A percentile compares a stretch with the other conserved stretches of the same genome.
Conservation (phyloP, 2,797 vertebrate species). For the Amphiprion clarkii region DNA sequence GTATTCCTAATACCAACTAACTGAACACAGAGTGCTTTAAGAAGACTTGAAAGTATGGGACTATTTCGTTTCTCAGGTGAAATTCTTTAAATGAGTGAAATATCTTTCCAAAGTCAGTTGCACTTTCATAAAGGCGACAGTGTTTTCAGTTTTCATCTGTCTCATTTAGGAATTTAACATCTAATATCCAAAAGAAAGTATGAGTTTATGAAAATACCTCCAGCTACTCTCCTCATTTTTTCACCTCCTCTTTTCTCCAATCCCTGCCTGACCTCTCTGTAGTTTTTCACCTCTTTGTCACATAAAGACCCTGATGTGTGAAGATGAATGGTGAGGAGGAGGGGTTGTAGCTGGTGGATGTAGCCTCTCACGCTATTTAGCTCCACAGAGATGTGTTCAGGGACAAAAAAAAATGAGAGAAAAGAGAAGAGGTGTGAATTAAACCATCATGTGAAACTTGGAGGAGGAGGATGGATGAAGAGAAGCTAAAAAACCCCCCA, state of each 20-base stretch:
- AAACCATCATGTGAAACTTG: conserved; percentile 15
- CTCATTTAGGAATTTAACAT: no score
- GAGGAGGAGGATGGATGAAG: conserved; percentile 3
- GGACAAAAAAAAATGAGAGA: background rate
- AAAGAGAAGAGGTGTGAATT: conserved; percentile 14
- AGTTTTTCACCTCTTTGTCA: conserved; percentile 17
- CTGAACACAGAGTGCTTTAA: no score
- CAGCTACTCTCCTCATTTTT: background rate
- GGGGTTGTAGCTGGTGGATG: background rate
- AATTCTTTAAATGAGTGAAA: no score
- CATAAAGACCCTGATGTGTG: conserved; percentile 15
- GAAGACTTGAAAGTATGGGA: no score
- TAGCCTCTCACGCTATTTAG: conserved; percentile 9
- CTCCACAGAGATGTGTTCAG: background rate
- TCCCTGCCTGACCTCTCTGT: background rate
- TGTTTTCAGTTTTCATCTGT: no score
- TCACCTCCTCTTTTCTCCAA: background rate
- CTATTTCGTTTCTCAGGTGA: no score
- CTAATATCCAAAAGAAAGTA: no score
- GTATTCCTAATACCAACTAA: no score
- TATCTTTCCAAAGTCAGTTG: no score
- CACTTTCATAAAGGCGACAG: no score
- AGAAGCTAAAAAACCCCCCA: conserved; percentile 9
- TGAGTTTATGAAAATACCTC: background rate
- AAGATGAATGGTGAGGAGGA: background rate